Percentiles rank a stretch among this genome's conserved stretches.
phyloP scores from a whole-genome alignment of 2,888 invertebrate species.

The Lepidochrysops patricia region DNA sequence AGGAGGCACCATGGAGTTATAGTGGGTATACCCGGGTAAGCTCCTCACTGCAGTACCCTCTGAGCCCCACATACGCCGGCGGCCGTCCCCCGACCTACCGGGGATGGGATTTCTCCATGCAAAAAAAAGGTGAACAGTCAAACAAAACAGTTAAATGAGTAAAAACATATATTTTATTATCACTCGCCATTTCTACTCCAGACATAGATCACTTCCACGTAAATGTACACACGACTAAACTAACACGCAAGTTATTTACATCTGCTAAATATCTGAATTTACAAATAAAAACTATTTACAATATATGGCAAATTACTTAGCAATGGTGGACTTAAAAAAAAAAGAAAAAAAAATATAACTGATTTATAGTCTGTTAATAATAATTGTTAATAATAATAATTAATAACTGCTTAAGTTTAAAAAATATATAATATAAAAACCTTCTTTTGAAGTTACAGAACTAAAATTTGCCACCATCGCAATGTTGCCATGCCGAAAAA shows the following conservation, averaged over 20 bases:
- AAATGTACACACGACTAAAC: constrained; percentile 51
- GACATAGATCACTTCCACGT: constrained; percentile 41
- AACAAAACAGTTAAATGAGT: constrained; percentile 59
- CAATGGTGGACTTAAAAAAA: background rate
- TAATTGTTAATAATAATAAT: background rate
- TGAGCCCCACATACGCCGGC: too few species aligned
- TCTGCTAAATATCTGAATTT: constrained; percentile 6
- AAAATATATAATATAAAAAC: too few species aligned
- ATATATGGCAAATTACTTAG: background rate
- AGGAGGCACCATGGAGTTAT: too few species aligned
- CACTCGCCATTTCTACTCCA: constrained; percentile 56
- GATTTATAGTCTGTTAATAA: too few species aligned
- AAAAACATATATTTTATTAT: constrained; percentile 73
- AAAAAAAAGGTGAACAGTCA: background rate
- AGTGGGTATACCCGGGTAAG: too few species aligned
- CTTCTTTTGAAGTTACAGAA: too few species aligned
- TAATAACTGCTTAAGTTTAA: too few species aligned
- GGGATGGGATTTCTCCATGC: too few species aligned
- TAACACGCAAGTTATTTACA: constrained; percentile 24
- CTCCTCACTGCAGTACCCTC: too few species aligned
- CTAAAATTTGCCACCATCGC: background rate
- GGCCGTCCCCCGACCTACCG: too few species aligned
- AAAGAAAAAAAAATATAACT: too few species aligned
- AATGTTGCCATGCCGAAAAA: background rate
- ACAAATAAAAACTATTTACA: constrained; percentile 11